Conservation (phyloP, 2,113 vertebrate genomes). For the Ceyx margarethae region DNA sequence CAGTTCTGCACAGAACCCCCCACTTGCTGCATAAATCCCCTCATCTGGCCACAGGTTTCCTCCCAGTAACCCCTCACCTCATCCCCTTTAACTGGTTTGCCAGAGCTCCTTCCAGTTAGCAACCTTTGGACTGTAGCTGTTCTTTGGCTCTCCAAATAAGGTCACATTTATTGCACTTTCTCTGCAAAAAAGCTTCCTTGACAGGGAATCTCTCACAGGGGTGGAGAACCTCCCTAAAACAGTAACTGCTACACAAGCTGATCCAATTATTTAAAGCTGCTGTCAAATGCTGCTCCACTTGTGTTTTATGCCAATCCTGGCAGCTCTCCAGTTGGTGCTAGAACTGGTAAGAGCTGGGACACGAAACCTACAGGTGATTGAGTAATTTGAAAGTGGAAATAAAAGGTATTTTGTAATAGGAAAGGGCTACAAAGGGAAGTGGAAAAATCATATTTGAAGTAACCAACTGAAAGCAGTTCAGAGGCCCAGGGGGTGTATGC, state of each 20-base stretch:
- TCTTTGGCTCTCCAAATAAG: not conserved
- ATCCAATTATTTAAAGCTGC: not conserved
- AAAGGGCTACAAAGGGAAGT: not conserved
- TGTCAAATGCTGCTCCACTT: not conserved
- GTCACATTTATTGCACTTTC: not conserved
- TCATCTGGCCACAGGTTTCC: not conserved
- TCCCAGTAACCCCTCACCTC: not conserved
- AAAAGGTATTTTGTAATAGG: not conserved
- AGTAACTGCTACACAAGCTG: not conserved
- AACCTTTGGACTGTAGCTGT: not conserved
- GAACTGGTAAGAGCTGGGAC: not conserved
- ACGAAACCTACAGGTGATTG: not conserved
- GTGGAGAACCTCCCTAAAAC: not conserved
- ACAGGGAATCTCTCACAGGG: not conserved
- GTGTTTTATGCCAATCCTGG: not conserved
- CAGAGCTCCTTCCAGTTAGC: not conserved
- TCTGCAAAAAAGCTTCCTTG: not conserved
- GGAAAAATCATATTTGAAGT: not conserved
- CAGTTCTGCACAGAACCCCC: not conserved
- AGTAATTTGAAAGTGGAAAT: not conserved
- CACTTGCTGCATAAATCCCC: not conserved
- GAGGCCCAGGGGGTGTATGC: not conserved
- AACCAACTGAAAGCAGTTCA: not conserved
- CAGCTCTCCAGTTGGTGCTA: not conserved
- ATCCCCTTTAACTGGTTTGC: not conserved